Base-by-base conservation (phyloP, 2,113 vertebrate genomes). In the Hystrix brachyura region DNA sequence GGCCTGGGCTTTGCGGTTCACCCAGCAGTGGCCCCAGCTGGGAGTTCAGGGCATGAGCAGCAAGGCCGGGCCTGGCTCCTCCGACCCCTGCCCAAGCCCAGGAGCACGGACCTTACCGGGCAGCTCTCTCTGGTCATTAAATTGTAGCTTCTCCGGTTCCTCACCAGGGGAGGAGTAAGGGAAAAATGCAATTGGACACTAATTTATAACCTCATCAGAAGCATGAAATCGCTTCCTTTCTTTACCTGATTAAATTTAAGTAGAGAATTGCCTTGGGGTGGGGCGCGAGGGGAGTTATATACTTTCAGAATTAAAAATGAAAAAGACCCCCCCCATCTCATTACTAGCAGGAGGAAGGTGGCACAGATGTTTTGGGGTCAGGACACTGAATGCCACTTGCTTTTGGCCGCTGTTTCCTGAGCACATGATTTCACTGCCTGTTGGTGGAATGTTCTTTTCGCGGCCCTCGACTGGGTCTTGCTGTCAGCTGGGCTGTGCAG, bases 281-380 rank as follows among this genome's bases (percentile, higher is more conserved):
- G 57, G 60, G 19, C 19, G 43, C 46, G 13, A 27, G 4, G 10
- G 13, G 34, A 91, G 17, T 51, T 18, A 27, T 0, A 18, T 11
- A 53, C 46, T 95, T 64, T 43, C 32, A 92, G 82, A 92, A 55
- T 95, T 57, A 46, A 87, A 93, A 91, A 43, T 71, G 81, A 59
- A 72, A 64, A 34, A n/a, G 5, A 48, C 32, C 23, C 25, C 46
- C 6, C 5, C 53, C 48, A 13, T 43, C 10, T 27, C 2, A 0
- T 27, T 59, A 60, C 34, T 38, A 67, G 46, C 21, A 27, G 57
- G 82, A 91, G 46, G 85, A 55, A 43, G 23, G 48, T n/a, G 69
- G 67, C 81, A 48, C 23, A 59, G 46, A 7, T 48, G 27, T 29
- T 64, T 48, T 23, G 53, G 59, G 59, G 51, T 48, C 14, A 17